A percentile compares a stretch with the other conserved stretches of the same genome.
Evolutionary conservation across 1,140 invertebrate genomes (phyloP).

Genomic region (Rhopalosiphum maidis): DNA sequence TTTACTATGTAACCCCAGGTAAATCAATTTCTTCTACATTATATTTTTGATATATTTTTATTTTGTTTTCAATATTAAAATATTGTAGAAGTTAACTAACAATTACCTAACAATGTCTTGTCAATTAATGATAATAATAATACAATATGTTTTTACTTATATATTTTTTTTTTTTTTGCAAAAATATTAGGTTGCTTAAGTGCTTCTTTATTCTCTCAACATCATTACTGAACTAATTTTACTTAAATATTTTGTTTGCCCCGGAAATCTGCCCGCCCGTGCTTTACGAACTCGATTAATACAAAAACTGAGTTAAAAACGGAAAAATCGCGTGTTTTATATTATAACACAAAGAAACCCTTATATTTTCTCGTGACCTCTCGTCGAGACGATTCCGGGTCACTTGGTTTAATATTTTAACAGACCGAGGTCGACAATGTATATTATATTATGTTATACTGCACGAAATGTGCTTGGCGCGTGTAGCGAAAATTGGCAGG

Average conservation of each 20-base stretch:
- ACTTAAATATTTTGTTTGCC: not conserved
- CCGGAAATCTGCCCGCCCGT: not conserved
- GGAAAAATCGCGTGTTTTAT: not conserved
- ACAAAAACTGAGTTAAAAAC: not conserved
- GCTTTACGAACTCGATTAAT: not conserved
- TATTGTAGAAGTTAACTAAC: too few relatives aligned
- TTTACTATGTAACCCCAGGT: too few relatives aligned
- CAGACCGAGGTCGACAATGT: not conserved
- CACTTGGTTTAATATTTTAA: conserved; percentile 3
- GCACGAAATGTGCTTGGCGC: not conserved
- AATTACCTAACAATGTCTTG: too few relatives aligned
- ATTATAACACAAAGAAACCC: not conserved
- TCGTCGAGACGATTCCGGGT: not conserved
- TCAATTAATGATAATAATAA: not conserved
- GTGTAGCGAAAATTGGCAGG: not conserved
- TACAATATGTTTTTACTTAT: not conserved
- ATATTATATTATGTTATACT: conserved; percentile 5
- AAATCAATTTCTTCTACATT: not conserved
- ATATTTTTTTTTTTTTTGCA: not conserved
- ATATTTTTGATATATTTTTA: not conserved
- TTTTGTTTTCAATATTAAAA: not conserved
- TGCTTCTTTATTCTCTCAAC: too few relatives aligned
- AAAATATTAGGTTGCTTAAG: not conserved
- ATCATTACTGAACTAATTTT: not conserved
- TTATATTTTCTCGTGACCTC: not conserved